Evolutionary conservation across 2,888 invertebrate species (phyloP), one percentile per base, ranked within the genome.

Genomic region (Meteorus colon): DNA sequence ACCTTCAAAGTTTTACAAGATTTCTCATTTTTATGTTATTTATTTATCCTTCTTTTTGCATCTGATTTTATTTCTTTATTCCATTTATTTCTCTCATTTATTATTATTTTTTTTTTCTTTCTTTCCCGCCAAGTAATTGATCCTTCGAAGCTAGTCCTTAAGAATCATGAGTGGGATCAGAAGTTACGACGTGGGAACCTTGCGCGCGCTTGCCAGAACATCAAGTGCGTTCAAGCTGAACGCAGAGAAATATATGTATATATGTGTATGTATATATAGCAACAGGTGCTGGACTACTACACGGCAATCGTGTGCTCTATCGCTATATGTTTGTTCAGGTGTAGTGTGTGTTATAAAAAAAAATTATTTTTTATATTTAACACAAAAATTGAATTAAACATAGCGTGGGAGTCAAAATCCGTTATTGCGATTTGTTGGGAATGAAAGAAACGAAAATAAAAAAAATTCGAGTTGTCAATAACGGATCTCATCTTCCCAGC

Each of bases 161-260:
- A 71, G 41, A 71, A 45, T 71, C 71, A 62, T 27, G 60, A 71
- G 71, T 62, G 60, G 41, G 48, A 69, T 69, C 69, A 55, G 59
- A 69, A 59, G 37, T 62, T 71, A 71, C 71, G 60, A 71, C 71
- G 62, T 71, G 71, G 71, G 71, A 71, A 71, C 71, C 48, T 55
- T 55, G 48, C 69, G 68, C 24, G 29, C 41, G 45, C 41, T 68
- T 51, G 14, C 19, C 70, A 37, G 45, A 60, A 60, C 71, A 71
- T 71, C 45, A 71, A 71, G 60, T 71, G 62, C 60, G 62, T 60
- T 71, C 71, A 45, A 71, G 62, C 69, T 70, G 69, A 70, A 70
- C 69, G 59, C 5, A 37, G 19, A 70, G 51, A 70, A 5, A 55
- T 70, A 34, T 70, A 31, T 69, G 6, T 48, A 29, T 51, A 70